These are phyloP conservation scores for Mongoloraphidia duomilia DNA, from an alignment of 2,888 invertebrate species.

Conservation along the genomic window DNA sequence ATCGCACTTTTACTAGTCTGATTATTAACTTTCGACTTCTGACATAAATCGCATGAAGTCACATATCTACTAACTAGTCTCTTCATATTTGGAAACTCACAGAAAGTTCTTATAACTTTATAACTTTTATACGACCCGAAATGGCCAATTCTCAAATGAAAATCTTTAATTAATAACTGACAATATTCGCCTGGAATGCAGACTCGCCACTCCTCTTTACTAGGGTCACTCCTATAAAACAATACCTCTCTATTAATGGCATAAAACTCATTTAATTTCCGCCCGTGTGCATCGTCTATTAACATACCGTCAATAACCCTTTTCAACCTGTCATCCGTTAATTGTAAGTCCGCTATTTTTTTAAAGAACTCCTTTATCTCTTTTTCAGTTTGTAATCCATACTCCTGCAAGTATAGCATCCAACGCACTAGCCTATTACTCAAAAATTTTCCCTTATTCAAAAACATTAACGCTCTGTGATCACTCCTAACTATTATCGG, in stretches of 20 bases:
- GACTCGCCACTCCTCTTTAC: too few relatives aligned
- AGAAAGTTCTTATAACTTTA: constrained; percentile 1
- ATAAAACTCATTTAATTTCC: too few relatives aligned
- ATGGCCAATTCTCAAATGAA: constrained; percentile 5
- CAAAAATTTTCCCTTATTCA: neutral
- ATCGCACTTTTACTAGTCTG: neutral
- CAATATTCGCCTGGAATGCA: too few relatives aligned
- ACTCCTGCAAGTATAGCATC: neutral
- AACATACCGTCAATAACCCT: too few relatives aligned
- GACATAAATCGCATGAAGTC: constrained; percentile 12
- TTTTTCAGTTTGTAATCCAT: neutral
- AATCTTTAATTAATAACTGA: too few relatives aligned
- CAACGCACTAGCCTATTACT: neutral
- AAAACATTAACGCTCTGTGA: neutral
- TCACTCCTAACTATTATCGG: neutral
- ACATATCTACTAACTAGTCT: neutral
- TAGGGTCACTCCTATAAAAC: too few relatives aligned
- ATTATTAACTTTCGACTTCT: constrained; percentile 8
- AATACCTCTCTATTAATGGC: too few relatives aligned
- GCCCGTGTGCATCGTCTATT: too few relatives aligned
- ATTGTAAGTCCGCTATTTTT: too few relatives aligned
- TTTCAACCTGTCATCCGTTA: too few relatives aligned
- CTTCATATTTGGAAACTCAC: constrained; percentile 2
- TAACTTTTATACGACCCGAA: constrained; percentile 7
- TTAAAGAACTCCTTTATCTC: too few relatives aligned